Evolutionary conservation across 2,797 vertebrate species (phyloP).

Genomic region (Catostomus latipinnis): DNA sequence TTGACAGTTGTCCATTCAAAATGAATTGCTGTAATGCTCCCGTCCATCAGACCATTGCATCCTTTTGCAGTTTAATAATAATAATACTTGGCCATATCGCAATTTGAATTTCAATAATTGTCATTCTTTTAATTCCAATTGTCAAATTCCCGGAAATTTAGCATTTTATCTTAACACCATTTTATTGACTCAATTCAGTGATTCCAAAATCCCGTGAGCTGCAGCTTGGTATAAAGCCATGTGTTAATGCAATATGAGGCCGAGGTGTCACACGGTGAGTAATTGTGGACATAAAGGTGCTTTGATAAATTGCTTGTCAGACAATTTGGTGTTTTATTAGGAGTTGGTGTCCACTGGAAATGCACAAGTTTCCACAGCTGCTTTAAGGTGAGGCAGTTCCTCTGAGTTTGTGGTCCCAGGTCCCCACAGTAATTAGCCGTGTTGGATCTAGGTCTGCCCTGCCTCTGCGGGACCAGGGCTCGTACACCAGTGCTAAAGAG

Average conservation of each 20-base stretch:
- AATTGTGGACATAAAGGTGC: slow-evolving; percentile 39
- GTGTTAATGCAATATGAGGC: slow-evolving; percentile 15
- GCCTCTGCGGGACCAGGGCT: slow-evolving; percentile 29
- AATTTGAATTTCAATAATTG: too few species aligned
- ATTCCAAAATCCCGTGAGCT: background rate
- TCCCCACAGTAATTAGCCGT: slow-evolving; percentile 60
- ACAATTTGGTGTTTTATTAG: slow-evolving; percentile 42
- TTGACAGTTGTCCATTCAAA: too few species aligned
- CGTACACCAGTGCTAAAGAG: slow-evolving; percentile 62
- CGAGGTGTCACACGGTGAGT: slow-evolving; percentile 34
- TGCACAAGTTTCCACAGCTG: slow-evolving; percentile 15
- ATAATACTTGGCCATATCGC: too few species aligned
- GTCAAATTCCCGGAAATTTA: too few species aligned
- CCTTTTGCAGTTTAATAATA: too few species aligned
- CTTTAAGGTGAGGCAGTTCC: slow-evolving; percentile 38
- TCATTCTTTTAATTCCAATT: too few species aligned
- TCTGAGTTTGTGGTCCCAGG: slow-evolving; percentile 46
- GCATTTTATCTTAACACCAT: too few species aligned
- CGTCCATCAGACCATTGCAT: too few species aligned
- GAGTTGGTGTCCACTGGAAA: slow-evolving; percentile 34
- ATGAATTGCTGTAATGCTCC: too few species aligned
- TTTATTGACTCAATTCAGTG: too few species aligned
- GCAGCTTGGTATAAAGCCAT: background rate
- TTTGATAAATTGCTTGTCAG: slow-evolving; percentile 51
- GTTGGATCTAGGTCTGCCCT: slow-evolving; percentile 36